Percentiles rank a stretch among this genome's conserved stretches.
Conservation (phyloP, 2,797 vertebrate species). For the Babyrousa celebensis region DNA sequence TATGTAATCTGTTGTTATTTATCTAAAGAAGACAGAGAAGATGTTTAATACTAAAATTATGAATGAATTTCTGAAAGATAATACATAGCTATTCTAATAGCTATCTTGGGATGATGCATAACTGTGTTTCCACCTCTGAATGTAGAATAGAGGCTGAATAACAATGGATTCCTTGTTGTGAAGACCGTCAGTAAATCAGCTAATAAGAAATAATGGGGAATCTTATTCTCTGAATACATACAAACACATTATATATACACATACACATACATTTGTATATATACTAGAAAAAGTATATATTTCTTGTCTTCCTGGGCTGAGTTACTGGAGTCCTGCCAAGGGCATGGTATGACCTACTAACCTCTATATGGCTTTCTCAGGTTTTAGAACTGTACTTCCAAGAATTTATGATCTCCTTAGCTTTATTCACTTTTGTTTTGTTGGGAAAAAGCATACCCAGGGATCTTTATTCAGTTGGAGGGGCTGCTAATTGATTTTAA, state of each 20-base stretch:
- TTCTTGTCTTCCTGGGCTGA: constrained; percentile 39
- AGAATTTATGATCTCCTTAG: constrained; percentile 70
- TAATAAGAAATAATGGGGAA: constrained; percentile 41
- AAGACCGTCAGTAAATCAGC: constrained; percentile 19
- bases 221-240: neutral
- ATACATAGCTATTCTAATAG: constrained; percentile 8
- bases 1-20: constrained; percentile 53
- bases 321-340: constrained; percentile 27
- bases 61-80: constrained; percentile 10
- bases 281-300: neutral
- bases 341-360: constrained; percentile 27
- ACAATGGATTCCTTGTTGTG: neutral
- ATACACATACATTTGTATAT: no score
- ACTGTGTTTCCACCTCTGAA: neutral
- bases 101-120: neutral
- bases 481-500: constrained; percentile 82
- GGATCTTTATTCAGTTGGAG: constrained; percentile 76
- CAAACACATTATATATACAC: neutral
- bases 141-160: neutral
- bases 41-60: constrained; percentile 46
- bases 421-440: constrained; percentile 69
- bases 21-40: constrained; percentile 14
- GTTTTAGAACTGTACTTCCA: constrained; percentile 56
- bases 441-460: constrained; percentile 73
- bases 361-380: constrained; percentile 56